phyloP scores from a whole-genome alignment of 2,113 vertebrate species.

The Bolborhynchus lineola region DNA sequence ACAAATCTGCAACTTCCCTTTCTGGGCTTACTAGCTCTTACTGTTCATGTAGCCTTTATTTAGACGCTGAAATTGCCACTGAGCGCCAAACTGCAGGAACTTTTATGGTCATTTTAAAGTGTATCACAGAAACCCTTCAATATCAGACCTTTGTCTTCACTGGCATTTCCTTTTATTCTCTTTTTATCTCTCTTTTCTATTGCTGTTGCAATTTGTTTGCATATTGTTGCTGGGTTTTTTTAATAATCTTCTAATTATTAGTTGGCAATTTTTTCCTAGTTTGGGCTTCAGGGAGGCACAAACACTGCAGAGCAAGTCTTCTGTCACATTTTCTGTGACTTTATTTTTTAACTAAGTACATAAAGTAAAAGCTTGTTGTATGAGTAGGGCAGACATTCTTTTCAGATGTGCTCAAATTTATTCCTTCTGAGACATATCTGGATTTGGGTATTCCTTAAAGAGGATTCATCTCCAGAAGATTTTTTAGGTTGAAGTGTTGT shows the following conservation, averaged over 20 bases:
- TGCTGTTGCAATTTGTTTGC: not conserved
- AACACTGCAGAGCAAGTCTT: not conserved
- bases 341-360: not conserved
- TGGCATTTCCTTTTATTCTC: not conserved
- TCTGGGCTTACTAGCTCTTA: not conserved
- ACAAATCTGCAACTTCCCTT: not conserved
- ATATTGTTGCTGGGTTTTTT: too few species aligned
- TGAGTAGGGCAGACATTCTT: not conserved
- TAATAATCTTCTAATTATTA: not conserved
- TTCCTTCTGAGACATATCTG: not conserved
- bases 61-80: not conserved
- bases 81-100: not conserved
- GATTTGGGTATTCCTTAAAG: not conserved
- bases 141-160: not conserved
- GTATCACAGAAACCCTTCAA: not conserved
- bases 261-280: not conserved
- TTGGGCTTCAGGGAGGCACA: not conserved
- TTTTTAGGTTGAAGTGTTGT: not conserved
- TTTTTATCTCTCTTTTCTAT: not conserved
- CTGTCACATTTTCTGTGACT: not conserved
- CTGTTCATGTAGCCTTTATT: not conserved
- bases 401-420: not conserved
- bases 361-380: not conserved
- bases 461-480: not conserved
- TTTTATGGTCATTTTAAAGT: not conserved